These are phyloP conservation scores for Pseudococcus viburni DNA, from an alignment of 2,888 invertebrate genomes.

Conservation along the genomic window DNA sequence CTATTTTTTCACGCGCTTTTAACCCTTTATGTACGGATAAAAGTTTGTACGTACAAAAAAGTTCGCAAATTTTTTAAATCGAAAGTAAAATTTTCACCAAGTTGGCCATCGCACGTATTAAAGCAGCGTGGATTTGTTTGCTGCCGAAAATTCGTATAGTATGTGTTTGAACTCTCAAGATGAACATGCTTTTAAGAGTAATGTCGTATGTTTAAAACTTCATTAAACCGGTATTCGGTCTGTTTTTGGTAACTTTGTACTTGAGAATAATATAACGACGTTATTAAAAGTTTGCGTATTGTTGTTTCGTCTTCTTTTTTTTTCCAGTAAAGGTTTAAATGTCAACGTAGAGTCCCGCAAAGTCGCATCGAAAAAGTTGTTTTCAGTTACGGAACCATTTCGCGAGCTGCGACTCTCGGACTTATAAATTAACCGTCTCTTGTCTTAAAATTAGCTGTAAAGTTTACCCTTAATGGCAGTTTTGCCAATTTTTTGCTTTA, in stretches of 20 bases:
- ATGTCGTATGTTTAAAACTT: conserved; percentile 56
- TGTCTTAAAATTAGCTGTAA: conserved; percentile 61
- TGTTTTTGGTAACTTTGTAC: conserved; percentile 60
- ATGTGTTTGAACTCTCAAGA: neutral
- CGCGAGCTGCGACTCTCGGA: conserved; percentile 19
- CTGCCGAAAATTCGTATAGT: neutral
- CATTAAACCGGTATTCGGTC: conserved; percentile 2
- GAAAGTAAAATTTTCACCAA: conserved; percentile 2
- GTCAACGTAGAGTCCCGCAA: conserved; percentile 28
- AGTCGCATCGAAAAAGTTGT: conserved; percentile 17
- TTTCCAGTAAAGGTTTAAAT: conserved; percentile 52
- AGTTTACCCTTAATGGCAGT: conserved; percentile 61
- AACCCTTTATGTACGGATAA: neutral
- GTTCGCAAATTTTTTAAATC: conserved; percentile 3
- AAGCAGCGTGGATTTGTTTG: neutral
- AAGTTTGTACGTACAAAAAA: neutral
- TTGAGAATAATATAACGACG: conserved; percentile 59
- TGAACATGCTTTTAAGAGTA: conserved; percentile 15
- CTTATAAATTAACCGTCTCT: conserved; percentile 62
- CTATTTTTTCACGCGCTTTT: conserved; percentile 28
- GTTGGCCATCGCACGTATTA: neutral
- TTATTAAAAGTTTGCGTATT: conserved; percentile 53
- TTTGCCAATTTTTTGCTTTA: conserved; percentile 3
- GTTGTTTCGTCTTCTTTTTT: neutral
- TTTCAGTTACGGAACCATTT: conserved; percentile 57